Evolutionary conservation across 2,888 invertebrate species (phyloP).

Genomic region (Pseudeuparius sepicola): DNA sequence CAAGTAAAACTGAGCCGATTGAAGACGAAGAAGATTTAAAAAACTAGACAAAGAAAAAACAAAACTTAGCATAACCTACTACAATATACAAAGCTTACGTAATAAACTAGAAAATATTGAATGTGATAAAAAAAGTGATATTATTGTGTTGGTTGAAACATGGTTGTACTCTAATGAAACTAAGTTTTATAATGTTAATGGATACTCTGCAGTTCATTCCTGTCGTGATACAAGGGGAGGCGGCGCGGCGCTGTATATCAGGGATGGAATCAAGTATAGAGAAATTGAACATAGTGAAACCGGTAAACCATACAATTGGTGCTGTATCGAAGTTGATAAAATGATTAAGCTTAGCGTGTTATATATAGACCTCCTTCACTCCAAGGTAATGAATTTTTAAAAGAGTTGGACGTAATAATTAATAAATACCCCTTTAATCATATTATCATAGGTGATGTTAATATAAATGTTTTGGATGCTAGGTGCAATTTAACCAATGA

Average conservation of each 20-base stretch:
- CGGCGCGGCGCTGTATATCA: conserved; percentile 1
- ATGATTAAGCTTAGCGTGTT: conserved; percentile 2
- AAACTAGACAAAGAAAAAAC: no score
- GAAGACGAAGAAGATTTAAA: conserved; percentile 5
- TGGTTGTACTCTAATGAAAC: conserved; percentile 7
- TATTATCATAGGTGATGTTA: conserved; percentile 5
- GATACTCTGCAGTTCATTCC: conserved; percentile 6
- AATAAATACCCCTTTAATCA: conserved; percentile 3
- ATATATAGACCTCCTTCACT: no score
- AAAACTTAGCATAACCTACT: conserved; percentile 6
- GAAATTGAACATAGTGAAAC: conserved; percentile 4
- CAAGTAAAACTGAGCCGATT: neutral
- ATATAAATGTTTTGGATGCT: conserved; percentile 1
- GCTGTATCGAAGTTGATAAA: conserved; percentile 1
- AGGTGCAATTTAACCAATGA: neutral
- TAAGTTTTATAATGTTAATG: conserved; percentile 5
- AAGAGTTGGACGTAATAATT: neutral
- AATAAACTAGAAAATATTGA: conserved; percentile 7
- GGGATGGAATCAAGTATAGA: neutral
- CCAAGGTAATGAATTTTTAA: conserved; percentile 1
- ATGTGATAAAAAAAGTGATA: conserved; percentile 5
- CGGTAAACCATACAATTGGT: conserved; percentile 1
- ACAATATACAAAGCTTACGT: conserved; percentile 7
- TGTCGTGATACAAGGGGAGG: no score
- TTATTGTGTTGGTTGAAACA: conserved; percentile 1